phyloP scores from a whole-genome alignment of 2,888 invertebrate species.

The Minunthozetes semirufus region DNA sequence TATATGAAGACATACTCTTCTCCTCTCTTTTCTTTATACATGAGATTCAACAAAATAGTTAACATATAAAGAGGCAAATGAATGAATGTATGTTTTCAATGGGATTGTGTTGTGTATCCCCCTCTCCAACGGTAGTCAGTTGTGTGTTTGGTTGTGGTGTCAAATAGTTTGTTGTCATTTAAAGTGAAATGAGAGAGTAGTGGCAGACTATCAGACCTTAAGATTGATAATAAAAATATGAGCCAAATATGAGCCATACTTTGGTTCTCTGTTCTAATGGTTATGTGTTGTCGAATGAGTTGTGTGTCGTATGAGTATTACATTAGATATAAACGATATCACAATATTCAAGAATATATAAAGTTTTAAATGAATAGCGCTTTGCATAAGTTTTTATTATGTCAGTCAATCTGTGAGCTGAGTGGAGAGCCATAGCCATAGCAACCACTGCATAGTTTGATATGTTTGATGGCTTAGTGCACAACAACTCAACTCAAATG shows the following conservation, averaged over 20 bases:
- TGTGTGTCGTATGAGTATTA: slow-evolving; percentile 1
- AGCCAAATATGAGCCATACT: background rate
- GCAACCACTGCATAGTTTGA: background rate
- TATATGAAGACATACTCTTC: background rate
- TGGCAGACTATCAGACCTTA: no score
- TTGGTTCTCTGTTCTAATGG: background rate
- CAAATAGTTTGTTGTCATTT: slow-evolving; percentile 23
- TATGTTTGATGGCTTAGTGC: slow-evolving; percentile 24
- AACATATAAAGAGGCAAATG: background rate
- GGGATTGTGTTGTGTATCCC: background rate
- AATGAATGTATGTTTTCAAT: background rate
- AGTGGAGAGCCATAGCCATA: slow-evolving; percentile 16
- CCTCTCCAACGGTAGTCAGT: background rate
- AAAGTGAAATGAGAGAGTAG: slow-evolving; percentile 22
- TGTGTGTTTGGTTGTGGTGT: background rate
- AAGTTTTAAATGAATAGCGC: slow-evolving; percentile 29
- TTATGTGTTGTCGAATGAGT: slow-evolving; percentile 6
- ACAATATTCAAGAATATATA: slow-evolving; percentile 16
- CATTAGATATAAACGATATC: slow-evolving; percentile 25
- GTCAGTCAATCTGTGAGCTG: slow-evolving; percentile 22
- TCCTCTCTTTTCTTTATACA: background rate
- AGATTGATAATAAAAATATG: slow-evolving; percentile 23
- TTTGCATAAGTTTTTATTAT: slow-evolving; percentile 30
- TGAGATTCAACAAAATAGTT: background rate
- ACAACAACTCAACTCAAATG: slow-evolving; percentile 26